Evolutionary conservation across 2,888 invertebrate genomes (phyloP).

Genomic region (Seira ritae): DNA sequence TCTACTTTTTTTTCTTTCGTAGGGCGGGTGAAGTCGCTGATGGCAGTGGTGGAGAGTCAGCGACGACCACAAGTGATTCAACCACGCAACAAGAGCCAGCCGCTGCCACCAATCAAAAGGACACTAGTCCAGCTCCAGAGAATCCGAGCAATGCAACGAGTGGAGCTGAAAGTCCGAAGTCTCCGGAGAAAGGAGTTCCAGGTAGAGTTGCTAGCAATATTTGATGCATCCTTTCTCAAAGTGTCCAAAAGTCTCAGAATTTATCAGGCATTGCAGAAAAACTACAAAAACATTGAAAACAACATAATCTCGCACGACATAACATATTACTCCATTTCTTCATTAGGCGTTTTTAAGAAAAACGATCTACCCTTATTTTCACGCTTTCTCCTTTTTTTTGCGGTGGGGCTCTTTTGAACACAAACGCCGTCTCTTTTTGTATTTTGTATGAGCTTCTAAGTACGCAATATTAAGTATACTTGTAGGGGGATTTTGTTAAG

Average conservation of each 20-base stretch:
- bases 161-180: slow-evolving; percentile 53
- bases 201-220: slow-evolving; percentile 29
- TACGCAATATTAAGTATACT: background rate
- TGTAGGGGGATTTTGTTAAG: background rate
- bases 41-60: slow-evolving; percentile 50
- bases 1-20: slow-evolving; percentile 29
- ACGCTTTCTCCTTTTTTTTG: background rate
- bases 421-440: background rate
- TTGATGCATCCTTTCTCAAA: background rate
- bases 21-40: slow-evolving; percentile 63
- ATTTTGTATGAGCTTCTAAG: slow-evolving; percentile 3
- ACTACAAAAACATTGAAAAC: background rate
- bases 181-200: slow-evolving; percentile 59
- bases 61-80: slow-evolving; percentile 10
- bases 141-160: slow-evolving; percentile 26
- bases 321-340: background rate
- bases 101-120: slow-evolving; percentile 53
- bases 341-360: slow-evolving; percentile 1
- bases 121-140: slow-evolving; percentile 69
- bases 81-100: slow-evolving; percentile 25
- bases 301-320: background rate
- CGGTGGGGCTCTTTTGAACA: slow-evolving; percentile 1
- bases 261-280: background rate
- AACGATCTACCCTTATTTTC: background rate
- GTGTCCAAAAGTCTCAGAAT: background rate